phyloP scores from a whole-genome alignment of 2,797 vertebrate genomes.

The Anabacerthia variegaticeps region DNA sequence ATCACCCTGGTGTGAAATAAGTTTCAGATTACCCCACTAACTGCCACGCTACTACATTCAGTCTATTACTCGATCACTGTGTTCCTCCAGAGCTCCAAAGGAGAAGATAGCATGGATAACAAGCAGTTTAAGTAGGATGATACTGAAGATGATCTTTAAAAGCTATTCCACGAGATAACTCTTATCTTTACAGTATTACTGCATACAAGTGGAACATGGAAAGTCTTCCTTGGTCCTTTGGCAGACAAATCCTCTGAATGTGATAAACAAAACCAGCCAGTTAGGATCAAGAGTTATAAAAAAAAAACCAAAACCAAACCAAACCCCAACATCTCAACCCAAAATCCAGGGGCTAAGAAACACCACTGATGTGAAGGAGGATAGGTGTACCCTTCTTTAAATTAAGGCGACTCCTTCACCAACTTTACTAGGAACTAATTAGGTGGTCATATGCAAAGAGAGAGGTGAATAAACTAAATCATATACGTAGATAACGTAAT shows the following conservation, averaged over 20 bases:
- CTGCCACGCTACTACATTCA: neutral
- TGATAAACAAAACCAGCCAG: neutral
- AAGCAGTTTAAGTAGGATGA: neutral
- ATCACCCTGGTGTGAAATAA: neutral
- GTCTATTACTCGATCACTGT: neutral
- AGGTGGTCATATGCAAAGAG: neutral
- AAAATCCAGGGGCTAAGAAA: neutral
- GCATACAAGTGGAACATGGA: neutral
- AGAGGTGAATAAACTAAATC: neutral
- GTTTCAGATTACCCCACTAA: neutral
- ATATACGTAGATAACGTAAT: neutral
- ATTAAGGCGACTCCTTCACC: neutral
- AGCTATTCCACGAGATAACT: neutral
- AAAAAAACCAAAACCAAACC: neutral
- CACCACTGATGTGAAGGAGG: neutral
- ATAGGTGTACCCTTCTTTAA: neutral
- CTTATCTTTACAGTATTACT: neutral
- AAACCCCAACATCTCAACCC: rapidly evolving
- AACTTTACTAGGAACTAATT: neutral
- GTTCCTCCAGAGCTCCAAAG: neutral
- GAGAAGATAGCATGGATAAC: neutral
- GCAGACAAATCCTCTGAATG: neutral
- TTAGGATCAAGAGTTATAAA: neutral
- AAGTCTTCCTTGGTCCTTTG: neutral
- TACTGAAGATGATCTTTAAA: neutral